Conservation (phyloP, 2,888 invertebrate species). For the Dasypogon diadema region DNA sequence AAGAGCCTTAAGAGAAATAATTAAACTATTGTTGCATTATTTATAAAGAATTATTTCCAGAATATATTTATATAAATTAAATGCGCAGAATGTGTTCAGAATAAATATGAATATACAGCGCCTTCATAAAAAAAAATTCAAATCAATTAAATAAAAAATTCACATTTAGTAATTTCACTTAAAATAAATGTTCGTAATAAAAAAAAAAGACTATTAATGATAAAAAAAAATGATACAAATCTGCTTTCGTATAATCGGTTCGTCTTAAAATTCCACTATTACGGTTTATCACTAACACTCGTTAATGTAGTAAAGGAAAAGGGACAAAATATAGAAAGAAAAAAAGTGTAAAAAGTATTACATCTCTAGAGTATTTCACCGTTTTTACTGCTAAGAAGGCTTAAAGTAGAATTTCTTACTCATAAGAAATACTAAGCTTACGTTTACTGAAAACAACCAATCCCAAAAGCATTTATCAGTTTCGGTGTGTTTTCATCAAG, state of each 20-base stretch:
- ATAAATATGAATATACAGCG: not conserved
- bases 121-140: slow-evolving; percentile 4
- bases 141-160: not conserved
- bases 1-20: slow-evolving; percentile 19
- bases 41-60: slow-evolving; percentile 7
- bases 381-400: not conserved
- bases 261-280: not conserved
- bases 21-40: slow-evolving; percentile 1
- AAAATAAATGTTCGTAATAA: too few species aligned
- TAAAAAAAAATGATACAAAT: not conserved
- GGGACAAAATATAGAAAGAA: too few species aligned
- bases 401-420: not conserved
- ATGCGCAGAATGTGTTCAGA: not conserved
- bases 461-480: slow-evolving; percentile 70
- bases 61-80: slow-evolving; percentile 12
- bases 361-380: not conserved
- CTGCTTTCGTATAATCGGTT: not conserved
- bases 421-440: not conserved
- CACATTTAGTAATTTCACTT: too few species aligned
- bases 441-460: slow-evolving; percentile 58
- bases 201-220: not conserved
- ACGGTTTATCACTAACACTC: not conserved
- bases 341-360: not conserved
- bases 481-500: slow-evolving; percentile 69
- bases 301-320: not conserved